Base-by-base conservation (phyloP, 2,797 vertebrate genomes). In the Discoglossus pictus region DNA sequence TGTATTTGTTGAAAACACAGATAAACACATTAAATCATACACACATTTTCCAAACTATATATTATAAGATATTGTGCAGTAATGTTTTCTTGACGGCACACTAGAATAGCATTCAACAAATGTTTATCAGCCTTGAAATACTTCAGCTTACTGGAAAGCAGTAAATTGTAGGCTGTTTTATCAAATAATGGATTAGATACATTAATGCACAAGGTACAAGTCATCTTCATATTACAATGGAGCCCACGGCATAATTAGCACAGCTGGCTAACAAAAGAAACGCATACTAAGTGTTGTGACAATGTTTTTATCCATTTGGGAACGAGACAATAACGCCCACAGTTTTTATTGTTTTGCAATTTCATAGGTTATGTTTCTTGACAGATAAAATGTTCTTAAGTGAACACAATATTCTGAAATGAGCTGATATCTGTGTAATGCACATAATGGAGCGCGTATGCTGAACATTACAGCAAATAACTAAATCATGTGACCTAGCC, bases 361-460 rank as follows among this genome's bases (percentile, higher is more conserved):
- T 36, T 36, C 35, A 36, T 36, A 36, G 12, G 12, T 11, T 11
- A 12, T 7, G 6, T 11, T 36, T 7, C 35, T 11, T 11, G 6
- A 11, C 6, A 36, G 2, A 12, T 7, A 36, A 36, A 36, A 31
- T 31, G 4, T 31, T 31, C 27, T 8, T 8, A 31, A 8, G 8
- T 31, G 27, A 31, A 8, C 8, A 12, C 38, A 31, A 42, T 27
- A 20, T 43, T 34, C 47, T 64, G 35, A 9, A 38, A 54, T 18
- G n/a, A 35, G 6, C 31, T 13, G 48, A 21, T 21, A 40, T 23
- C 24, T 18, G 36, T 42, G 61, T 27, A 46, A 63, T 47, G 52
- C 61, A 52, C 51, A 48, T n/a, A n/a, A n/a, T n/a, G n/a, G n/a
- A n/a, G n/a, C n/a, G n/a, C n/a, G n/a, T n/a, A n/a, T n/a, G n/a